Evolutionary conservation across 2,888 invertebrate genomes (phyloP).

Genomic region (Latrodectus hesperus): DNA sequence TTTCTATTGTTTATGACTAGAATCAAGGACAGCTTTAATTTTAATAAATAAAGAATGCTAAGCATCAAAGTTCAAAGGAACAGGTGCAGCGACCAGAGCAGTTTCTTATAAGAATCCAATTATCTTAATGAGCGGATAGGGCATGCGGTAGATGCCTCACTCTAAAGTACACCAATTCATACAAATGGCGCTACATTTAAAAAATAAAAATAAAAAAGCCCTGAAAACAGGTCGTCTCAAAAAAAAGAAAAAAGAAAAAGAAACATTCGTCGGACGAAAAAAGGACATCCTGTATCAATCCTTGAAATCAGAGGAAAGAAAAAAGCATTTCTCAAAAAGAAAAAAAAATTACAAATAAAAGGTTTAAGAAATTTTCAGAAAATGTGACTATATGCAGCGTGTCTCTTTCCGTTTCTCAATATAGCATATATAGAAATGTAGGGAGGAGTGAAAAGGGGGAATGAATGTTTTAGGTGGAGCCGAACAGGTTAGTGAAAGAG

Average conservation of each 20-base stretch:
- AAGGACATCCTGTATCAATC: slow-evolving; percentile 58
- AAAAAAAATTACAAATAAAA: slow-evolving; percentile 53
- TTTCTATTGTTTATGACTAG: no score
- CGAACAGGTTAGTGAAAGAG: slow-evolving; percentile 50
- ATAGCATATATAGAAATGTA: background rate
- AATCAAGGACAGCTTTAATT: no score
- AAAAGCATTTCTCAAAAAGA: slow-evolving; percentile 32
- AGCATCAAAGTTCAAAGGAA: no score
- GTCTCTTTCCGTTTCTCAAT: slow-evolving; percentile 24
- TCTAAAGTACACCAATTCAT: no score
- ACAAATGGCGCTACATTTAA: background rate
- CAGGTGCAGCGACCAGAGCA: no score
- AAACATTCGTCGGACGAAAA: slow-evolving; percentile 11
- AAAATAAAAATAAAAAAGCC: slow-evolving; percentile 11
- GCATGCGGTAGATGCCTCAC: no score
- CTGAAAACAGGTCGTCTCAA: slow-evolving; percentile 26
- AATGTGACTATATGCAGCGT: slow-evolving; percentile 51
- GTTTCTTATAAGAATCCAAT: no score
- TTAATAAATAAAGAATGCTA: no score
- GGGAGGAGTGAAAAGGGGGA: slow-evolving; percentile 47
- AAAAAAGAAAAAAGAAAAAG: background rate
- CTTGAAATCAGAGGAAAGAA: slow-evolving; percentile 1
- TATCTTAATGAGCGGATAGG: no score
- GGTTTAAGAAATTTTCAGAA: slow-evolving; percentile 38
- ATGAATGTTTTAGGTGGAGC: slow-evolving; percentile 43